Evolutionary conservation across 2,113 vertebrate species (phyloP).

Genomic region (Hippocampus mohnikei): DNA sequence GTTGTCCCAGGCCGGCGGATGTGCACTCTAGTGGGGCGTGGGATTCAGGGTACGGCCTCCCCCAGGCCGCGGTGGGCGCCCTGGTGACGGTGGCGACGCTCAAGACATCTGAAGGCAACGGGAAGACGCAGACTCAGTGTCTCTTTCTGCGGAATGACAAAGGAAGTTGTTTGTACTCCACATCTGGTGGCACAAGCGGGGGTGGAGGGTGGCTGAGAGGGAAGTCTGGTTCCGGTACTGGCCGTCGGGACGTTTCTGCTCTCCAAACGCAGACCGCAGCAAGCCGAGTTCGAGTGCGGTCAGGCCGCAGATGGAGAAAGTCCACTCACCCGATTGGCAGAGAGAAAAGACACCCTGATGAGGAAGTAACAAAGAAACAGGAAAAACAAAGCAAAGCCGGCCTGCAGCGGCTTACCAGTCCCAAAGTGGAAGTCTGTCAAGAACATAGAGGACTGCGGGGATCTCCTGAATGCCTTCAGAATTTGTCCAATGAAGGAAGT

Average conservation of each 20-base stretch:
- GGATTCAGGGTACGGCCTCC: slow-evolving; percentile 55
- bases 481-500: not conserved
- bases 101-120: slow-evolving; percentile 70
- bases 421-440: not conserved
- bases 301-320: slow-evolving; percentile 71
- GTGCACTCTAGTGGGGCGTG: slow-evolving; percentile 50
- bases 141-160: slow-evolving; percentile 71
- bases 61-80: slow-evolving; percentile 62
- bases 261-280: slow-evolving; percentile 27
- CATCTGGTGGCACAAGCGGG: slow-evolving; percentile 22
- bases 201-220: slow-evolving; percentile 60
- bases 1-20: slow-evolving; percentile 51
- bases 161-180: slow-evolving; percentile 66
- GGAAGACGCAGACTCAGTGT: slow-evolving; percentile 73
- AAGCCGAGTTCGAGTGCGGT: slow-evolving; percentile 56
- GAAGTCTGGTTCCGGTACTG: slow-evolving; percentile 31
- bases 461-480: not conserved
- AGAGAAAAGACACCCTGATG: slow-evolving; percentile 32
- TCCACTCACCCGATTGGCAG: slow-evolving; percentile 40
- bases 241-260: slow-evolving; percentile 32
- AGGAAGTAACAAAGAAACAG: slow-evolving; percentile 32
- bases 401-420: not conserved
- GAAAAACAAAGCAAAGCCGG: not conserved
- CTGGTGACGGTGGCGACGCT: slow-evolving; percentile 73
- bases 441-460: not conserved